phyloP scores from a whole-genome alignment of 2,797 vertebrate genomes.

The Pseudomugil tenellus region DNA sequence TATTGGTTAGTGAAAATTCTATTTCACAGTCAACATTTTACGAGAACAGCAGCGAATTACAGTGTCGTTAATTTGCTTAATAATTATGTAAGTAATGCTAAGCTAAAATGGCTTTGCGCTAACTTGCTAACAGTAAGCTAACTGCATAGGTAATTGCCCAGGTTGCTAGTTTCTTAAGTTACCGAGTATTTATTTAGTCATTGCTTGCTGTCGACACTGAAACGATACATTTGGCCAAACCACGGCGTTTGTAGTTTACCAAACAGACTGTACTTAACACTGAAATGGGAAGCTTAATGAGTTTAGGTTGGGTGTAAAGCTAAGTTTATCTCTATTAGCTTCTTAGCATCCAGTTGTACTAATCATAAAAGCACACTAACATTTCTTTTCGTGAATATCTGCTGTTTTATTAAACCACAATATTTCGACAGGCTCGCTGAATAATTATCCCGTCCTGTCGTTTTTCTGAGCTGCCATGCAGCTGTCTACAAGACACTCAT shows the following conservation, averaged over 20 bases:
- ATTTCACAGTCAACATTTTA: not conserved
- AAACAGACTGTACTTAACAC: conserved; percentile 2
- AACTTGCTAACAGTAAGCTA: conserved; percentile 59
- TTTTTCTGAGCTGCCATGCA: not conserved
- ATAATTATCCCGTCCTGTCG: no score
- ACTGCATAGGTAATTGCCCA: conserved; percentile 35
- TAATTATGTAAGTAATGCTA: conserved; percentile 50
- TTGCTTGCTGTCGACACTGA: not conserved
- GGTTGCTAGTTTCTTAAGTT: conserved; percentile 34
- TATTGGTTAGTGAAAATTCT: conserved; percentile 67
- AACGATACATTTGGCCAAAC: not conserved
- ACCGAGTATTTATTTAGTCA: not conserved
- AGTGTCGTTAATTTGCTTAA: conserved; percentile 16
- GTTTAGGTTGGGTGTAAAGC: conserved; percentile 48
- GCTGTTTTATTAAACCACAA: not conserved
- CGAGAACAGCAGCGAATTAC: not conserved
- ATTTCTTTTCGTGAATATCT: not conserved
- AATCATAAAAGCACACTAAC: conserved; percentile 6
- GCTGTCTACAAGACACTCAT: conserved; percentile 5
- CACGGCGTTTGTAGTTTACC: not conserved
- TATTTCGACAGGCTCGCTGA: not conserved
- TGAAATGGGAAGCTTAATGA: conserved; percentile 21
- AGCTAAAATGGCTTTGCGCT: conserved; percentile 58
- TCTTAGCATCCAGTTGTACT: conserved; percentile 50
- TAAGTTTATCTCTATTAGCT: conserved; percentile 44